A percentile compares a stretch with the other conserved stretches of the same genome.
Conservation (phyloP, 2,113 vertebrate genomes). For the Gopherus flavomarginatus region DNA sequence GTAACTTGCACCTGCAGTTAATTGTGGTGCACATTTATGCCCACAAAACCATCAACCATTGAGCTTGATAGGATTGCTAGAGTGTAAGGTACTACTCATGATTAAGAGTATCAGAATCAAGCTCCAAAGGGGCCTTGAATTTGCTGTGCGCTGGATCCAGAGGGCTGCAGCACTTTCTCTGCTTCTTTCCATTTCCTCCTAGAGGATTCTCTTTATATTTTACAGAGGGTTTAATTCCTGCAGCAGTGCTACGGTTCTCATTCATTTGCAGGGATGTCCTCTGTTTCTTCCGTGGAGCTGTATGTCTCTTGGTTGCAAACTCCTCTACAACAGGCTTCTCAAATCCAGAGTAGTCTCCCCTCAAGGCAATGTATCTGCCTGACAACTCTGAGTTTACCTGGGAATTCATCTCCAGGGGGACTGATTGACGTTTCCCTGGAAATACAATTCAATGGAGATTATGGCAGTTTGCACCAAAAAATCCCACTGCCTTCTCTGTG, state of each 20-base stretch:
- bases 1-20: background rate
- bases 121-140: accelerated
- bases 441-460: background rate
- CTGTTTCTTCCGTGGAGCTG: background rate
- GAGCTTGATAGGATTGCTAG: background rate
- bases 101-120: background rate
- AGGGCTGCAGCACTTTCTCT: background rate
- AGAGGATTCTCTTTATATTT: background rate
- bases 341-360: background rate
- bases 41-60: background rate
- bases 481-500: accelerated
- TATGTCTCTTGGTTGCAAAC: background rate
- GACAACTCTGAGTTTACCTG: accelerated
- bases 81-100: background rate
- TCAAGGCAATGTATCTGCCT: background rate
- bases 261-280: background rate
- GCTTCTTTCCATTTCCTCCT: background rate
- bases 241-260: background rate
- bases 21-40: background rate
- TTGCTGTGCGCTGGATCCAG: background rate
- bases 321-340: background rate
- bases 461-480: background rate
- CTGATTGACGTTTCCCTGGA: accelerated
- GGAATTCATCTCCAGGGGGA: background rate
- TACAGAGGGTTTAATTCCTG: background rate